A percentile compares a stretch with the other conserved stretches of the same genome.
Evolutionary conservation across 2,797 vertebrate species (phyloP).

Genomic region (Apodemus agrarius): DNA sequence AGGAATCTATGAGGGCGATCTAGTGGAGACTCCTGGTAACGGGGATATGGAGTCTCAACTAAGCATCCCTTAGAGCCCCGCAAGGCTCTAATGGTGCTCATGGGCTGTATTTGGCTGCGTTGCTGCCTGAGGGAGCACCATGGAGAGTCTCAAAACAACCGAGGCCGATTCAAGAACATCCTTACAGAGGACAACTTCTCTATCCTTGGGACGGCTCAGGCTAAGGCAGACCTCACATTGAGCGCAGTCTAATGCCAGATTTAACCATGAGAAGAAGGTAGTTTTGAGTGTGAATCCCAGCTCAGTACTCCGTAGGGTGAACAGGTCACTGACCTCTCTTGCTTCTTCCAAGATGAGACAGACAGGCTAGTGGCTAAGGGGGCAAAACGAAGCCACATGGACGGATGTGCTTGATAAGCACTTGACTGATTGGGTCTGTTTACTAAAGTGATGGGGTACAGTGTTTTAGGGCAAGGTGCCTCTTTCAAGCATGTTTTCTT

Average conservation of each 20-base stretch:
- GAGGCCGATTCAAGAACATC: not conserved
- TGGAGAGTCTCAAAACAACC: not conserved
- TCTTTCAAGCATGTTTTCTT: too few relatives aligned
- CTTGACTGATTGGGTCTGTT: too few relatives aligned
- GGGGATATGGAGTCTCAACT: not conserved
- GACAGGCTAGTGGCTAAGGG: not conserved
- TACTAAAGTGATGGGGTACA: too few relatives aligned
- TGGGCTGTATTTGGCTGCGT: not conserved
- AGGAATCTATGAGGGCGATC: not conserved
- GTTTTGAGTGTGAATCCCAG: not conserved
- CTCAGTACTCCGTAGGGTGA: not conserved
- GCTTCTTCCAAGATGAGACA: not conserved
- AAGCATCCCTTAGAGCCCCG: not conserved
- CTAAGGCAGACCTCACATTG: not conserved
- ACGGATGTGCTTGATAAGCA: too few relatives aligned
- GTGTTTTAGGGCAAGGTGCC: too few relatives aligned
- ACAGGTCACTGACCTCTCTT: not conserved
- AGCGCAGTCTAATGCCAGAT: not conserved
- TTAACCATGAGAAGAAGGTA: not conserved
- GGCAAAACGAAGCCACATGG: too few relatives aligned
- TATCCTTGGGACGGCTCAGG: not conserved
- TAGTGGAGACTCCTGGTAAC: not conserved
- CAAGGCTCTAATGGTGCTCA: not conserved
- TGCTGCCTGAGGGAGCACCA: not conserved
- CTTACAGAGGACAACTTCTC: not conserved